Evolutionary conservation across 2,888 invertebrate species (phyloP), one percentile per base, ranked within the genome.

Genomic region (Laothoe populi): DNA sequence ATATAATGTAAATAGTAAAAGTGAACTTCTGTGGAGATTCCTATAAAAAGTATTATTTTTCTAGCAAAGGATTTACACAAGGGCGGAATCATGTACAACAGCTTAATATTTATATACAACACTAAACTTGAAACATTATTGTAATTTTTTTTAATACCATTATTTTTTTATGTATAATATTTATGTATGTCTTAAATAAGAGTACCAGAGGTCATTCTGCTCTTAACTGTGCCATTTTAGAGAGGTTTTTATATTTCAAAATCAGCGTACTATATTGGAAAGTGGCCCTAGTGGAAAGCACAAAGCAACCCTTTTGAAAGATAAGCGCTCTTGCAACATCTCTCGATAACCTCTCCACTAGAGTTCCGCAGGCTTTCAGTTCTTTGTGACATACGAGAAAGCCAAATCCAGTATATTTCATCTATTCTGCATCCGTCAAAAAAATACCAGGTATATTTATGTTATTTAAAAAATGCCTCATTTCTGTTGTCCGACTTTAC

Each of bases 241-340:
- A 19, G 16, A 26, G 26, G 44, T 13, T 53, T 42, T 16, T 42
- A 53, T 53, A 35, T 53, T 42, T 42, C 42, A 26, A 61, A 46
- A 24, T 24, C 35, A 24, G 71, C 75, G 77, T 82, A 81, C 78
- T 82, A 72, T 64, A 71, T 68, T 72, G 70, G 70, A 70, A 84
- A 90, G 88, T 85, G 84, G 81, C 82, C 81, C 79, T 83, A 83
- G 84, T 79, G 80, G 78, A 67, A 75, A 77, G 78, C 78, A 88
- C 89, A 91, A 92, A 90, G 90, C 82, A 82, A 79, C 86, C 83
- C 85, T 87, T 81, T 83, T 79, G 77, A 81, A 72, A 83, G 82
- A 82, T 83, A 87, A 83, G 88, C 75, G 78, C 87, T 84, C 84
- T 86, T 76, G 77, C 79, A 74, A 75, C 79, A 77, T 82, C 86